These are phyloP conservation scores for Tetraodon nigroviridis DNA, from an alignment of 2,113 vertebrate species.

Conservation along the genomic window DNA sequence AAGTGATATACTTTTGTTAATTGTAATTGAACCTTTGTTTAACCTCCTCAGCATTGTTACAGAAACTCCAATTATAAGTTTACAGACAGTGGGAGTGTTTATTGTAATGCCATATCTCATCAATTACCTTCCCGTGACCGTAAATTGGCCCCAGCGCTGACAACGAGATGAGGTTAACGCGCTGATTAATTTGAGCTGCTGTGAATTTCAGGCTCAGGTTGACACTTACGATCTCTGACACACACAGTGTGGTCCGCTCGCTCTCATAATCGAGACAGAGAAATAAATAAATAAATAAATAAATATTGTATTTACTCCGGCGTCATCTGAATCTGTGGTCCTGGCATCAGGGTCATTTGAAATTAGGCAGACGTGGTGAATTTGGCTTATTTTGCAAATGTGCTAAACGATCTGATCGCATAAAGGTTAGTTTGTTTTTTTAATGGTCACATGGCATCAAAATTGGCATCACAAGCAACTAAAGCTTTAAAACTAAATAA, in stretches of 20 bases:
- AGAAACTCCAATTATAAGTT: slow-evolving; percentile 75
- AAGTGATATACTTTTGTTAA: slow-evolving; percentile 71
- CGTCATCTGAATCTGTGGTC: slow-evolving; percentile 10
- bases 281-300: slow-evolving; percentile 9
- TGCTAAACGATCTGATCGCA: slow-evolving; percentile 28
- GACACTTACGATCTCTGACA: slow-evolving; percentile 68
- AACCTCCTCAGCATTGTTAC: slow-evolving; percentile 65
- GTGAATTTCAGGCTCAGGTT: slow-evolving; percentile 69
- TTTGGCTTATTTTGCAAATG: slow-evolving; percentile 31
- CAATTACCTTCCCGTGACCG: slow-evolving; percentile 67
- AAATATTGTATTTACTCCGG: slow-evolving; percentile 49
- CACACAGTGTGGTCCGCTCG: slow-evolving; percentile 52
- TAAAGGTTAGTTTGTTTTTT: not conserved
- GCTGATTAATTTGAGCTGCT: slow-evolving; percentile 70
- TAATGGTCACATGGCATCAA: too few relatives aligned
- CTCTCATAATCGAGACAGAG: slow-evolving; percentile 45
- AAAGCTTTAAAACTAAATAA: too few relatives aligned
- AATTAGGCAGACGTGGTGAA: slow-evolving; percentile 29
- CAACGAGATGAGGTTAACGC: slow-evolving; percentile 70
- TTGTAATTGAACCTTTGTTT: slow-evolving; percentile 70
- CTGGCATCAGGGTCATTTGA: slow-evolving; percentile 35
- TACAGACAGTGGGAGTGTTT: slow-evolving; percentile 66
- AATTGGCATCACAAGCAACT: too few relatives aligned
- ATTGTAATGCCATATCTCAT: slow-evolving; percentile 70
- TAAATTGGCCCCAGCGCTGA: slow-evolving; percentile 66